Percentiles rank a stretch among this genome's conserved stretches.
Evolutionary conservation across 2,888 invertebrate genomes (phyloP).

Genomic region (Germaria angustata): DNA sequence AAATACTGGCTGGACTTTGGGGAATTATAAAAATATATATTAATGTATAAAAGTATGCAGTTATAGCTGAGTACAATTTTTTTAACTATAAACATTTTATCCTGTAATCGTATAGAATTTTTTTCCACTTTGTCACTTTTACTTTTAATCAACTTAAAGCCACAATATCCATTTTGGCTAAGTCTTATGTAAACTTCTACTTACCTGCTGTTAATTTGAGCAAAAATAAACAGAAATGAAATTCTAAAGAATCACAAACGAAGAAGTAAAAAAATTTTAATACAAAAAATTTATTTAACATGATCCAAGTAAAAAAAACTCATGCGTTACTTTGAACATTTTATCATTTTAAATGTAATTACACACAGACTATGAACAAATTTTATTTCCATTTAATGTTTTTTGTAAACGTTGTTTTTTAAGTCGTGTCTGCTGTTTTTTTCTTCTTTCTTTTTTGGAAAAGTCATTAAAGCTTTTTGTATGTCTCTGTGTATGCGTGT

Average conservation of each 20-base stretch:
- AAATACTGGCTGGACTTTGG: no score
- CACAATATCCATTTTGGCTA: not conserved
- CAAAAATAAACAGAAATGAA: no score
- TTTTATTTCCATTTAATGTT: not conserved
- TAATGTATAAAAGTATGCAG: no score
- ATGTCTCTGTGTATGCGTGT: no score
- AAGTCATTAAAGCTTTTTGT: conserved; percentile 50
- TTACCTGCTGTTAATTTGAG: not conserved
- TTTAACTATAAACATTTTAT: no score
- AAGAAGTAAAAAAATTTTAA: not conserved
- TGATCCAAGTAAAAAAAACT: not conserved
- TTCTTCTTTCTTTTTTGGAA: not conserved
- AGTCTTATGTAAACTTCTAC: not conserved
- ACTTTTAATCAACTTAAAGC: not conserved
- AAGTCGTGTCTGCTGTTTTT: not conserved
- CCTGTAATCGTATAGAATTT: no score
- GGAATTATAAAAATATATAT: no score
- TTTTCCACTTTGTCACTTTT: no score
- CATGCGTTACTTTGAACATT: not conserved
- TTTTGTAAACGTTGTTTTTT: not conserved
- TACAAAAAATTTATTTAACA: not conserved
- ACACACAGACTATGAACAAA: not conserved
- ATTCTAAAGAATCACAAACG: no score
- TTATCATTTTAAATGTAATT: conserved; percentile 17
- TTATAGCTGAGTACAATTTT: no score